Evolutionary conservation across 2,113 vertebrate species (phyloP).

Genomic region (Pongo pygmaeus): DNA sequence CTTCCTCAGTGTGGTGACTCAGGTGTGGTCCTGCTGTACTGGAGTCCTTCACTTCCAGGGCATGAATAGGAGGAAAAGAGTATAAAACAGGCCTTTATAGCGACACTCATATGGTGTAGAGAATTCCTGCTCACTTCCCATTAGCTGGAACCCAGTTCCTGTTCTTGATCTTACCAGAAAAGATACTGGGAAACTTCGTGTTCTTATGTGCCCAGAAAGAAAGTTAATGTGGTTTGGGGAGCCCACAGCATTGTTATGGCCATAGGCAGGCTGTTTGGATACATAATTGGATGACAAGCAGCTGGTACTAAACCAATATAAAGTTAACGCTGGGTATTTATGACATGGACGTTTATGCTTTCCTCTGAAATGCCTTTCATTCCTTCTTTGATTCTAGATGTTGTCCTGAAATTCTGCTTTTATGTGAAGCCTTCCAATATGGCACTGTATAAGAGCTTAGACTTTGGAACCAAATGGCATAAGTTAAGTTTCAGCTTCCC

Average conservation of each 20-base stretch:
- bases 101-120: neutral
- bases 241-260: neutral
- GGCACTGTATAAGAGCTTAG: neutral
- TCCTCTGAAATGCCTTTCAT: neutral
- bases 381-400: neutral
- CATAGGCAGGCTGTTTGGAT: neutral
- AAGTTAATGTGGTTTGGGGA: neutral
- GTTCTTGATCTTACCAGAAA: neutral
- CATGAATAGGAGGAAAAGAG: neutral
- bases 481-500: neutral
- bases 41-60: neutral
- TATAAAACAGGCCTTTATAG: neutral
- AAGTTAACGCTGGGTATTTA: neutral
- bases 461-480: neutral
- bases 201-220: neutral
- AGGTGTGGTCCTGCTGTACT: accelerated
- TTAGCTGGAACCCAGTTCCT: neutral
- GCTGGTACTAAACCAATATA: neutral
- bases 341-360: neutral
- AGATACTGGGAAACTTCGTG: neutral
- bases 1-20: neutral
- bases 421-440: neutral
- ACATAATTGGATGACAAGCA: neutral
- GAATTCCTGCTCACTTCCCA: neutral
- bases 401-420: neutral